Evolutionary conservation across 2,797 vertebrate genomes (phyloP).

Genomic region (Chloroceryle amazona): DNA sequence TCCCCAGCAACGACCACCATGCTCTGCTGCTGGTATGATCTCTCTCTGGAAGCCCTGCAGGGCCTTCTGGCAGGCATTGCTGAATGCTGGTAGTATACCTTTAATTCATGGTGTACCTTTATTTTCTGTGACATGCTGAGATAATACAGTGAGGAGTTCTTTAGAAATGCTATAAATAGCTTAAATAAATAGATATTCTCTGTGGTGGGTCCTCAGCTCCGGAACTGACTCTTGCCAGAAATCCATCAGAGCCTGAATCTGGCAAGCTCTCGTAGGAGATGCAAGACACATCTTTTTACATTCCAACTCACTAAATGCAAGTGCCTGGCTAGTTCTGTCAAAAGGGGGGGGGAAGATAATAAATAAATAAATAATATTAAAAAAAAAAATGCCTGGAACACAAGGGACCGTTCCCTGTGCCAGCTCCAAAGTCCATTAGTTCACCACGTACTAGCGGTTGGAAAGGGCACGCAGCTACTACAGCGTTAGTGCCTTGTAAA

Average conservation of each 20-base stretch:
- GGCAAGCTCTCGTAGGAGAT: constrained; percentile 54
- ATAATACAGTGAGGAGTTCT: constrained; percentile 71
- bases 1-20: fast-evolving
- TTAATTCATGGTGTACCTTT: constrained; percentile 65
- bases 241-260: constrained; percentile 68
- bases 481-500: not conserved
- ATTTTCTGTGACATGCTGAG: constrained; percentile 58
- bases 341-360: not conserved
- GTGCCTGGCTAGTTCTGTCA: constrained; percentile 26
- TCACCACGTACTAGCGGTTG: not conserved
- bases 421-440: constrained; percentile 15
- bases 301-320: constrained; percentile 49
- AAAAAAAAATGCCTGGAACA: not conserved
- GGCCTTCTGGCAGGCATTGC: not conserved
- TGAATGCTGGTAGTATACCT: not conserved
- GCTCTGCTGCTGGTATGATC: fast-evolving
- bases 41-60: not conserved
- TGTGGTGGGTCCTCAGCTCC: constrained; percentile 69
- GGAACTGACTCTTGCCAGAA: constrained; percentile 73
- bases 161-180: constrained; percentile 72
- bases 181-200: constrained; percentile 76
- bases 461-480: not conserved
- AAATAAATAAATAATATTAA: not conserved
- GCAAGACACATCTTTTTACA: constrained; percentile 56
- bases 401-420: constrained; percentile 23